Conservation (phyloP, 2,113 vertebrate genomes). For the Channa maculata region DNA sequence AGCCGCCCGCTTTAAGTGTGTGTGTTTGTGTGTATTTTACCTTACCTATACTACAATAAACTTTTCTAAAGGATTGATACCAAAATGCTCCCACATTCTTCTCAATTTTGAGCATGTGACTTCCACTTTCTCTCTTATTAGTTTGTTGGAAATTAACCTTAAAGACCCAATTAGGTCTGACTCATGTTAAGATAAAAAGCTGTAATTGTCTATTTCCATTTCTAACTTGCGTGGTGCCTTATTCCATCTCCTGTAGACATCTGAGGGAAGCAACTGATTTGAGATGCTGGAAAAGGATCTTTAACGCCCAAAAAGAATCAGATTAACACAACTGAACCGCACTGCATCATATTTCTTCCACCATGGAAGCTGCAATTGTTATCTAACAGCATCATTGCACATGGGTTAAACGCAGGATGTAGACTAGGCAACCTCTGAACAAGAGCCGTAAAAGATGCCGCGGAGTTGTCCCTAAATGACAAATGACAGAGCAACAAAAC, state of each 20-base stretch:
- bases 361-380: slow-evolving; percentile 3
- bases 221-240: neutral
- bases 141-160: slow-evolving; percentile 17
- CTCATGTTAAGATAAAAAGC: slow-evolving; percentile 47
- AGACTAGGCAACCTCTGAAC: neutral
- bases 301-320: neutral
- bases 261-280: neutral
- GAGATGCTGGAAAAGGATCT: neutral
- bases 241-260: slow-evolving; percentile 45
- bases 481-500: slow-evolving; percentile 32
- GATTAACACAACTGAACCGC: neutral
- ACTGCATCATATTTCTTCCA: neutral
- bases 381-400: neutral
- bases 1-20: too few species aligned
- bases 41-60: neutral
- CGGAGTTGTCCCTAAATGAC: neutral
- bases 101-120: neutral
- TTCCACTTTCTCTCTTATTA: neutral
- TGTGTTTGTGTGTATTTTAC: neutral
- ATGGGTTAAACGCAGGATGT: slow-evolving; percentile 44
- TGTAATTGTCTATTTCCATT: slow-evolving; percentile 34
- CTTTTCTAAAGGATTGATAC: neutral
- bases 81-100: neutral
- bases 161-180: slow-evolving; percentile 42
- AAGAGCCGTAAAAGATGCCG: neutral